Percentiles rank a stretch among this genome's conserved stretches.
Evolutionary conservation across 2,888 invertebrate genomes (phyloP).

Genomic region (Callosobruchus maculatus): DNA sequence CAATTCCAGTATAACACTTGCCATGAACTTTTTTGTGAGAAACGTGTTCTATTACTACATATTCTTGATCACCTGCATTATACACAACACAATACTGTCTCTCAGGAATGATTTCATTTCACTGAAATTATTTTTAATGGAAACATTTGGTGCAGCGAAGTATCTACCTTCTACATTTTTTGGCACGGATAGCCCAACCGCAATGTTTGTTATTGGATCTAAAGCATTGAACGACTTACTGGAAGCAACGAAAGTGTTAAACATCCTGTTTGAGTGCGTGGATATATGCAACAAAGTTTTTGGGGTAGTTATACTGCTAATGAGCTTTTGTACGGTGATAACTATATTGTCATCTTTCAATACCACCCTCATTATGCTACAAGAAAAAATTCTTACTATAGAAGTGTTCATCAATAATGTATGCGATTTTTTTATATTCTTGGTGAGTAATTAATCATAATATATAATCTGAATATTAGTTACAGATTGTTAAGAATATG

Average conservation of each 20-base stretch:
- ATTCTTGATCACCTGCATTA: slow-evolving; percentile 13
- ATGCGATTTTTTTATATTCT: slow-evolving; percentile 10
- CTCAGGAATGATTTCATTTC: slow-evolving; percentile 10
- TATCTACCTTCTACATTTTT: neutral
- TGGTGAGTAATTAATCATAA: slow-evolving; percentile 10
- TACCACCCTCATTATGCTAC: slow-evolving; percentile 12
- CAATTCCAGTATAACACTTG: neutral
- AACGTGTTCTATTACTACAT: slow-evolving; percentile 15
- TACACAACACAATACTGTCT: slow-evolving; percentile 15
- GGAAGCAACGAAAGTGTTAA: slow-evolving; percentile 18
- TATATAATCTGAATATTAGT: neutral
- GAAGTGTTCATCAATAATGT: slow-evolving; percentile 13
- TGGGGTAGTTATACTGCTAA: slow-evolving; percentile 14
- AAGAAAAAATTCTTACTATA: slow-evolving; percentile 10
- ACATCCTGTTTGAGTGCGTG: slow-evolving; percentile 16
- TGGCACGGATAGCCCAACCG: slow-evolving; percentile 1
- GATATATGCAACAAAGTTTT: slow-evolving; percentile 18
- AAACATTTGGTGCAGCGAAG: neutral
- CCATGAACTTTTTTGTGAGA: slow-evolving; percentile 6
- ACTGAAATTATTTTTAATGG: slow-evolving; percentile 7
- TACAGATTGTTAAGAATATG: no score
- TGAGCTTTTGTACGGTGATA: slow-evolving; percentile 16
- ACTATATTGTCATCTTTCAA: slow-evolving; percentile 14
- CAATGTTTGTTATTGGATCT: slow-evolving; percentile 7
- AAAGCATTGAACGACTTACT: slow-evolving; percentile 11